Evolutionary conservation across 2,888 invertebrate species (phyloP), one percentile per base, ranked within the genome.

Genomic region (Phortica okadai): DNA sequence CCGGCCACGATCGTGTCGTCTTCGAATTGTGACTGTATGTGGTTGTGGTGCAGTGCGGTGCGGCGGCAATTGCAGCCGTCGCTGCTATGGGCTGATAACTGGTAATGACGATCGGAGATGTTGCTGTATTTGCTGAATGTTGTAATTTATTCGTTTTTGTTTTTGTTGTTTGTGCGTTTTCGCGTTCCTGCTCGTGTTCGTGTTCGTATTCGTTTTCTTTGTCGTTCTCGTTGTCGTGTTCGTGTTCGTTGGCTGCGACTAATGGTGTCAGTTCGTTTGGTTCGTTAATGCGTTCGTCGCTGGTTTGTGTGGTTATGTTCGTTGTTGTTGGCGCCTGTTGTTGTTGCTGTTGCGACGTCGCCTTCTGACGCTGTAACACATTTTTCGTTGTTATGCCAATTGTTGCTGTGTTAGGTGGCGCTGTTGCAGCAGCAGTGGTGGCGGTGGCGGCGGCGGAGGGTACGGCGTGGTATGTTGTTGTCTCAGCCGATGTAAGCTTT

Each of bases 1-100:
- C 92, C 0, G 91, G 91, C 91, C 91, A 91, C 79, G 91, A 91
- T 69, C 91, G 90, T 5, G 91, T 91, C 50, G 91, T 91, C 80
- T 90, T 91, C 41, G 91, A 90, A 80, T 91, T 91, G 80, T 91
- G 90, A 78, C 89, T 90, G 78, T 91, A 91, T 70, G 87, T 89
- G 76, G 87, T 84, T 77, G 81, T 83, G 78, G 79, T 77, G 54
- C 54, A 56, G 5, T 16, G 82, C 59, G 82, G 66, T 50, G 78
- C 72, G 7, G 79, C 73, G 64, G 78, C 77, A 62, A 84, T 77
- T 75, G 82, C 80, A 76, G 83, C 73, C 75, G 76, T 79, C 14
- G 74, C 41, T n/a, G 70, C 70, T 70, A 74, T 66, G 45, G 76
- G 50, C 44, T 58, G 75, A 54, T 70, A 62, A 62, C 66, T 72